A percentile compares a stretch with the other conserved stretches of the same genome.
These are phyloP conservation scores for Otolemur garnettii DNA, from an alignment of 2,113 vertebrate genomes.

Conservation along the genomic window DNA sequence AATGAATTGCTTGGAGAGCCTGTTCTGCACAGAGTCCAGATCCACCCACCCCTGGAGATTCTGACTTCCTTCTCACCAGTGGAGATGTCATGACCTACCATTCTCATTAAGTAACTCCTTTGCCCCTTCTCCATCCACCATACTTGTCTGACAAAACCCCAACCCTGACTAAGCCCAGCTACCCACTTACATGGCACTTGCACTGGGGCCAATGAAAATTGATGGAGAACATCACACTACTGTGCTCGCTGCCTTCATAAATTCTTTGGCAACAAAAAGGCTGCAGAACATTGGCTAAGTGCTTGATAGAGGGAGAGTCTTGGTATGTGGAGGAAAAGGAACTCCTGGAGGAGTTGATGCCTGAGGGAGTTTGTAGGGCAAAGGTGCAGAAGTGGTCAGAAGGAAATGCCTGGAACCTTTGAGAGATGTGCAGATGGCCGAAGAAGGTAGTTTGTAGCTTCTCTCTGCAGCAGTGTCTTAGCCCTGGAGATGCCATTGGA, in stretches of 20 bases:
- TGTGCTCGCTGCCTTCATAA: background rate
- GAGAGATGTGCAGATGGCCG: background rate
- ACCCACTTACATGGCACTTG: background rate
- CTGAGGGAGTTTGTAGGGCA: background rate
- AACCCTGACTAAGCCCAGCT: background rate
- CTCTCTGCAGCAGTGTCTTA: background rate
- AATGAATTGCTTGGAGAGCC: background rate
- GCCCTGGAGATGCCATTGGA: background rate
- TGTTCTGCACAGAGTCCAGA: background rate
- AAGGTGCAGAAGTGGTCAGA: background rate
- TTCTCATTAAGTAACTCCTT: background rate
- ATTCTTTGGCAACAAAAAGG: background rate
- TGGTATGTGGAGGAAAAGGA: background rate
- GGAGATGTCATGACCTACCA: background rate
- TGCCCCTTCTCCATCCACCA: background rate
- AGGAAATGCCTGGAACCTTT: background rate
- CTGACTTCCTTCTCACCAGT: background rate
- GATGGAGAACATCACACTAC: background rate
- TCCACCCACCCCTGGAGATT: background rate
- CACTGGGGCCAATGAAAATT: background rate
- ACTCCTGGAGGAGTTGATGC: background rate
- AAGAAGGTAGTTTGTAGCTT: background rate
- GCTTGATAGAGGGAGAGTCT: background rate
- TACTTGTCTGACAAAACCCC: background rate
- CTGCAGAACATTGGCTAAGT: background rate